Conservation (phyloP, 2,888 invertebrate species). For the Agriopis marginaria region DNA sequence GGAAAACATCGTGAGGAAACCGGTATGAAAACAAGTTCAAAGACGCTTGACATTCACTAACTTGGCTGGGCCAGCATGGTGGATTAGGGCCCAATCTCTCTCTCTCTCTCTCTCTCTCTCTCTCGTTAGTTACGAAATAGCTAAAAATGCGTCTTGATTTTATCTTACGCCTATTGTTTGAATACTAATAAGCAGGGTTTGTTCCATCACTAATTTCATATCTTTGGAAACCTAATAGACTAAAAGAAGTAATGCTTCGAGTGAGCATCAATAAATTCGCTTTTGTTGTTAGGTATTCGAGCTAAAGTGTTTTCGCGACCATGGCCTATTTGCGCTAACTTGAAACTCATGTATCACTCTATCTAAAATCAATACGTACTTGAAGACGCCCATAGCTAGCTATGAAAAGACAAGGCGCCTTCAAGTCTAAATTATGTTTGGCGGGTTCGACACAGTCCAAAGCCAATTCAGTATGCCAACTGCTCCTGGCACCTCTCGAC, state of each 20-base stretch:
- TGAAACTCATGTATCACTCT: background rate
- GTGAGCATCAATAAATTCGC: background rate
- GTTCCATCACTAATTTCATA: background rate
- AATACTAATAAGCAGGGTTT: background rate
- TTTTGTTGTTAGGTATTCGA: too few relatives aligned
- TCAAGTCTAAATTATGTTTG: slow-evolving; percentile 78
- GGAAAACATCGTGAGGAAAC: too few relatives aligned
- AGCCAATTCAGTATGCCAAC: slow-evolving; percentile 75
- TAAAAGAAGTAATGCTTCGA: background rate
- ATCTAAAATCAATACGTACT: background rate
- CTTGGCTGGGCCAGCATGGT: too few relatives aligned
- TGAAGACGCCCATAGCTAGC: background rate
- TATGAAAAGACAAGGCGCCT: slow-evolving; percentile 65
- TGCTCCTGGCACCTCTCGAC: slow-evolving; percentile 72
- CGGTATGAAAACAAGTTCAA: too few relatives aligned
- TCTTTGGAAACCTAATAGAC: background rate
- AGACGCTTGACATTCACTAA: too few relatives aligned
- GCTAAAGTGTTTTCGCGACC: background rate
- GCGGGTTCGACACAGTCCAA: slow-evolving; percentile 57
- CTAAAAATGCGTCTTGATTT: background rate
- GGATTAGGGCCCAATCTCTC: too few relatives aligned
- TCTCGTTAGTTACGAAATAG: too few relatives aligned
- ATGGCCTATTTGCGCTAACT: slow-evolving; percentile 7
- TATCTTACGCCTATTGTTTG: background rate
- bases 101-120: too few relatives aligned